Evolutionary conservation across 2,888 invertebrate species (phyloP).

Genomic region (Plusia festucae): DNA sequence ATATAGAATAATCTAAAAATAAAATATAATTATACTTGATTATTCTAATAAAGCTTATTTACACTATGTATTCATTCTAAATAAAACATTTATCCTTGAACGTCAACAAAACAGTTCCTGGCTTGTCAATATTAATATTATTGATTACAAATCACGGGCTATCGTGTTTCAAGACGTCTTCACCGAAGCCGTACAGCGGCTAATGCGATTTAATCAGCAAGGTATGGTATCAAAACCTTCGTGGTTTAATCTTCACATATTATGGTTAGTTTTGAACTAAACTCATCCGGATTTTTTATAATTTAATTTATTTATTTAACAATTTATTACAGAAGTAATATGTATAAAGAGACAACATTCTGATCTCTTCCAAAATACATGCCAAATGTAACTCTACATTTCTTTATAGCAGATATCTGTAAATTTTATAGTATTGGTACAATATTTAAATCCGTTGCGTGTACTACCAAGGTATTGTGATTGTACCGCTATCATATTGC

Average conservation of each 20-base stretch:
- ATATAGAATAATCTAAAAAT: no score
- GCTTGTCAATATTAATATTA: slow-evolving; percentile 41
- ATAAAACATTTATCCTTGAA: background rate
- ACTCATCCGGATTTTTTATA: no score
- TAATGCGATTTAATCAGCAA: slow-evolving; percentile 75
- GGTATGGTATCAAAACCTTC: slow-evolving; percentile 59
- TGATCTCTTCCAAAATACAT: no score
- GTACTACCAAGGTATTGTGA: slow-evolving; percentile 30
- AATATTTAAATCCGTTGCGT: no score
- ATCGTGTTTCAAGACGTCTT: slow-evolving; percentile 75
- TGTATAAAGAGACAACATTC: no score
- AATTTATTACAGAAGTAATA: no score
- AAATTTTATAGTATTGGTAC: no score
- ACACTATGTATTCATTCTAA: background rate
- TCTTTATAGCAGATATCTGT: no score
- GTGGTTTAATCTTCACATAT: slow-evolving; percentile 10
- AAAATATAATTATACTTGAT: no score
- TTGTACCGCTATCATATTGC: slow-evolving; percentile 37
- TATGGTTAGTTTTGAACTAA: background rate
- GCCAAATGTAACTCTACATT: no score
- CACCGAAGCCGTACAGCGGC: slow-evolving; percentile 73
- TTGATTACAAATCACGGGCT: slow-evolving; percentile 56
- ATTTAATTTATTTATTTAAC: no score
- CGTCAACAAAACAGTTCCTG: background rate
- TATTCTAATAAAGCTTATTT: no score